Evolutionary conservation across 2,113 vertebrate genomes (phyloP).

Genomic region (Lycaon pictus): DNA sequence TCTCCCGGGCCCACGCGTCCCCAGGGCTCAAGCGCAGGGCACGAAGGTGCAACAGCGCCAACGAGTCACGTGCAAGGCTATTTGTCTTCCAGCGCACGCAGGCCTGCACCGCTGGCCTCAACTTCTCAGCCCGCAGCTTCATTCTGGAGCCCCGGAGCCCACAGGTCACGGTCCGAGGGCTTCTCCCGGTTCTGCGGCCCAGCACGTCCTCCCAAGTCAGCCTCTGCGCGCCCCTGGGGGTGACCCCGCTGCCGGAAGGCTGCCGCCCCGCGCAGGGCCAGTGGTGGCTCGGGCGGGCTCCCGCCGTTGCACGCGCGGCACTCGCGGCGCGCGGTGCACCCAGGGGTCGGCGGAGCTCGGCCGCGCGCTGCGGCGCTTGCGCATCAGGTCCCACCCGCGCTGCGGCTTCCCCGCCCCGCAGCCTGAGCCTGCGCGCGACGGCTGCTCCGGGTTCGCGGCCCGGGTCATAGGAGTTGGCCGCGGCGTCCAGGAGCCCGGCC

Average conservation of each 20-base stretch:
- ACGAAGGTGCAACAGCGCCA: not conserved
- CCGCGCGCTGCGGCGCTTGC: not conserved
- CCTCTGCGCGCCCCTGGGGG: too few species aligned
- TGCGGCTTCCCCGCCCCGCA: not conserved
- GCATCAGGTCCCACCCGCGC: not conserved
- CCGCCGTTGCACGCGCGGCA: not conserved
- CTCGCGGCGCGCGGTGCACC: rapidly evolving
- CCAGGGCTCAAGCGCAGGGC: not conserved
- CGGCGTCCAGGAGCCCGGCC: not conserved
- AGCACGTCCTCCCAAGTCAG: not conserved
- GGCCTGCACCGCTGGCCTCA: not conserved
- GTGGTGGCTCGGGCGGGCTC: rapidly evolving
- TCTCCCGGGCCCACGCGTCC: not conserved
- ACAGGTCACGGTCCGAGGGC: not conserved
- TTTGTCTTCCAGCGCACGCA: not conserved
- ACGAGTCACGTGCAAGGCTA: too few species aligned
- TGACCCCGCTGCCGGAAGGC: rapidly evolving
- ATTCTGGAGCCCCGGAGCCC: not conserved
- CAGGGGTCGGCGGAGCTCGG: too few species aligned
- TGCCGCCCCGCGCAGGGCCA: rapidly evolving
- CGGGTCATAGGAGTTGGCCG: not conserved
- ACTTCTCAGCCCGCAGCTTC: not conserved
- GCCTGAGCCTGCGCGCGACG: rapidly evolving
- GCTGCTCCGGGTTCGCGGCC: not conserved
- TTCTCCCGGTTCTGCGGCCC: not conserved